Base-by-base conservation (phyloP, 1,140 invertebrate species). In the Campoletis sonorensis region DNA sequence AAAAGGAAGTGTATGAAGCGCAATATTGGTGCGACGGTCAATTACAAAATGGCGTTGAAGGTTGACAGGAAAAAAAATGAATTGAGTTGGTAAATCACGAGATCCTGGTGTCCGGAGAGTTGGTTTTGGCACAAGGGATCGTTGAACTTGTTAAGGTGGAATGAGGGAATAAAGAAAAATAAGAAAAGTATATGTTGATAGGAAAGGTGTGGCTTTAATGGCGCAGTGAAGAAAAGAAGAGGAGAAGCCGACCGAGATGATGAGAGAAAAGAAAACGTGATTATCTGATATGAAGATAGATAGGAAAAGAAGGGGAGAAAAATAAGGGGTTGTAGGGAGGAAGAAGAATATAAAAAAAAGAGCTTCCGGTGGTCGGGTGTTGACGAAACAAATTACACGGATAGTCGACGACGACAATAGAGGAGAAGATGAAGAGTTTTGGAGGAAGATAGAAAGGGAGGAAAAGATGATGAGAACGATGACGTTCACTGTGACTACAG, bases 321-420 rank as follows among this genome's bases (percentile, higher is more conserved):
- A 3, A 27, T 5, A 30, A 70, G 61, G 27, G 30, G 30, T 70
- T 33, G 27, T 15, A 70, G 10, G 54, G 26, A 61, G n/a, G n/a
- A n/a, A n/a, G n/a, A n/a, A n/a, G n/a, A n/a, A n/a, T n/a, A n/a
- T n/a, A n/a, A n/a, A 51, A 67, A 64, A 54, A 77, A 64, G 64
- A 70, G 61, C 79, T 70, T 79, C 70, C 82, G 80, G 54, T 68
- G 21, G 79, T 15, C 61, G 73, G 73, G 84, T 87, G 85, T 87
- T 87, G 86, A 85, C 86, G 80, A 27, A 87, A 87, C 85, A 82
- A 81, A 87, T 87, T 86, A 87, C 85, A 83, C 85, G 81, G 85
- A 77, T 84, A 84, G 85, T 81, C 85, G 83, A 80, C 78, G 83
- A 82, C 51, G 54, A 77, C 54, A 64, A 77, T 54, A 37, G 54